Conservation (phyloP, 2,888 invertebrate species). For the Lathronympha strigana region DNA sequence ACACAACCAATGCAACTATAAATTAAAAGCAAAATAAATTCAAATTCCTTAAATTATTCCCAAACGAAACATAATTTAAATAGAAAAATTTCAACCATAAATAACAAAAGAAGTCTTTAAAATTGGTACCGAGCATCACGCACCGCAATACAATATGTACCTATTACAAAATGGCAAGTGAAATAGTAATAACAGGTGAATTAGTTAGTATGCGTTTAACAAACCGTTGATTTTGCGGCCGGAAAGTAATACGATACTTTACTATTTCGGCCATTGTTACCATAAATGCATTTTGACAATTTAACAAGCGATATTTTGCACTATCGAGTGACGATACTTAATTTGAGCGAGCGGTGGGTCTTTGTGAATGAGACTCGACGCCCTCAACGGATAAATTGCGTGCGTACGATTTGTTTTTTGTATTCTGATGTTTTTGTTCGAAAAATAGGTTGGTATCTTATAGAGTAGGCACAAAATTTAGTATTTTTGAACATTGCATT, state of each 20-base stretch:
- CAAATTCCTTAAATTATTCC: too few relatives aligned
- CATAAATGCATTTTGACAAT: slow-evolving; percentile 37
- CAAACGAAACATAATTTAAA: too few relatives aligned
- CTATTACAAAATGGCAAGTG: background rate
- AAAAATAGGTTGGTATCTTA: too few relatives aligned
- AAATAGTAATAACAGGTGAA: slow-evolving; percentile 25
- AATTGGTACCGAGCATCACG: too few relatives aligned
- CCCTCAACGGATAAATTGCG: background rate
- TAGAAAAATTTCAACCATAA: too few relatives aligned
- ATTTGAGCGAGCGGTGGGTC: slow-evolving; percentile 14
- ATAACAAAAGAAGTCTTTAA: background rate
- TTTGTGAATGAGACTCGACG: slow-evolving; percentile 29
- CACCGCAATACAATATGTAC: background rate
- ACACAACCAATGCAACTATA: too few relatives aligned
- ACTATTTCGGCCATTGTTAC: slow-evolving; percentile 34
- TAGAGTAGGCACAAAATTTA: too few relatives aligned
- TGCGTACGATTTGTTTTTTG: slow-evolving; percentile 7
- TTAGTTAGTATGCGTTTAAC: slow-evolving; percentile 30
- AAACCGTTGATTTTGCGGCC: slow-evolving; percentile 23
- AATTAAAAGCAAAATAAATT: too few relatives aligned
- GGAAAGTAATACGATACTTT: slow-evolving; percentile 40
- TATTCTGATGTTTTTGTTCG: too few relatives aligned
- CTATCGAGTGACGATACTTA: slow-evolving; percentile 36
- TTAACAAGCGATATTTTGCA: slow-evolving; percentile 35
- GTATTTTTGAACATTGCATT: too few relatives aligned